Base-by-base conservation (phyloP, 2,113 vertebrate species). In the Xiphophorus maculatus region DNA sequence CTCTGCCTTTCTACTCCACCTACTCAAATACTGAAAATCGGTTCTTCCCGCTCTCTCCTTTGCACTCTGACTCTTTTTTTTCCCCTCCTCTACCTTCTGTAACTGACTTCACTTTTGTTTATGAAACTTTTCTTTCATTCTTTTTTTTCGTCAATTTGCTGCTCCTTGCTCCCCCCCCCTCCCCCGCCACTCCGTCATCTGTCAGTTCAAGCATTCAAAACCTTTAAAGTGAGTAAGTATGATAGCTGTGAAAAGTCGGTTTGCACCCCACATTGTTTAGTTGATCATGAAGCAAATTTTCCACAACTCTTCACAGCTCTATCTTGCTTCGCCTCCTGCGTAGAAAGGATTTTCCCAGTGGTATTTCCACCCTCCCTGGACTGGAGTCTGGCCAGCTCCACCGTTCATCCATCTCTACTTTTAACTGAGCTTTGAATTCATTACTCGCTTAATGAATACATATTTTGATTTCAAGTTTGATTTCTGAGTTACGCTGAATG, bases 41-140 rank as follows among this genome's bases (percentile, higher is more conserved):
- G 32, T 72, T 33, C n/a, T n/a, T 15, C 27, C 11, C 48, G 35
- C 35, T 54, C 67, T 79, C 64, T 62, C 42, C 33, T 33, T 35
- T 33, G 44, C 33, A 65, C 60, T 42, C 65, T 65, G 35, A 37
- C 35, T 37, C 35, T 37, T 37, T 11, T 11, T 73, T 74, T 81
- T 70, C 75, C 1, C 77, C 68, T 78, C 14, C 67, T 72, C 79
- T 83, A 65, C 87, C 79, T 89, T 84, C 82, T 84, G 84, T 87
- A 87, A 87, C 83, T 88, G 84, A 88, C 87, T 90, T 90, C 84
- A 77, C 82, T 81, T 88, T 85, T 89, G 82, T 91, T 85, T 84
- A 82, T 25, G 8, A 74, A 86, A 71, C 70, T 82, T 70, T 69
- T 84, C 74, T 88, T 87, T 89, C 77, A 64, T 76, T 76, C 69